phyloP scores from a whole-genome alignment of 2,797 vertebrate genomes.

The Liasis olivaceus region DNA sequence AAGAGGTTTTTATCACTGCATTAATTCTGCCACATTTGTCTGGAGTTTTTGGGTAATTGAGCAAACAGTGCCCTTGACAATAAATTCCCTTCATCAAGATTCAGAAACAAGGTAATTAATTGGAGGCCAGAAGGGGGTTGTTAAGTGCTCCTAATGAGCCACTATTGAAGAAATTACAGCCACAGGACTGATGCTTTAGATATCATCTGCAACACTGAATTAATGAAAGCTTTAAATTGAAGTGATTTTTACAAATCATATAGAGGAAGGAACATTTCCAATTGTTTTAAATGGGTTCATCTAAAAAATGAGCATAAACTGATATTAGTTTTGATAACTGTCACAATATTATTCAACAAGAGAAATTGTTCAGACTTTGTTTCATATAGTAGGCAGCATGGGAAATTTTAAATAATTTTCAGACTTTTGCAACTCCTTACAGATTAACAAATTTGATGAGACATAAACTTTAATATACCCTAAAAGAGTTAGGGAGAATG shows the following conservation, averaged over 20 bases:
- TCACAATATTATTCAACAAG: background rate
- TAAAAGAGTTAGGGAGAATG: background rate
- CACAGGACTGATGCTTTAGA: conserved; percentile 36
- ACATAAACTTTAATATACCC: background rate
- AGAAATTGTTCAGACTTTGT: background rate
- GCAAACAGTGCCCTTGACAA: conserved; percentile 71
- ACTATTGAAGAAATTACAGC: conserved; percentile 63
- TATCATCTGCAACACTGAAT: conserved; percentile 23
- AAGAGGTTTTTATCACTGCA: conserved; percentile 48
- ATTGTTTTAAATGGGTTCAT: background rate
- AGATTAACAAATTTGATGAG: background rate
- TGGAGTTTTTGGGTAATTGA: conserved; percentile 71
- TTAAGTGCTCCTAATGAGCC: conserved; percentile 71
- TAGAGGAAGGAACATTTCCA: background rate
- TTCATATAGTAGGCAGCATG: background rate
- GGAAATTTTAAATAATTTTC: background rate
- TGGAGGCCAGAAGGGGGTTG: conserved; percentile 68
- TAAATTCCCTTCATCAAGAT: conserved; percentile 56
- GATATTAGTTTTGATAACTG: background rate
- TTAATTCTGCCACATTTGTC: conserved; percentile 64
- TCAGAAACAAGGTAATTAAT: conserved; percentile 73
- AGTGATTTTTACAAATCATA: background rate
- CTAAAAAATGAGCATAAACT: fast-evolving
- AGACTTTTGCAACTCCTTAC: background rate
- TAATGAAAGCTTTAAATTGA: conserved; percentile 30